Conservation (phyloP, 2,888 invertebrate genomes). For the Coelopa pilipes region DNA sequence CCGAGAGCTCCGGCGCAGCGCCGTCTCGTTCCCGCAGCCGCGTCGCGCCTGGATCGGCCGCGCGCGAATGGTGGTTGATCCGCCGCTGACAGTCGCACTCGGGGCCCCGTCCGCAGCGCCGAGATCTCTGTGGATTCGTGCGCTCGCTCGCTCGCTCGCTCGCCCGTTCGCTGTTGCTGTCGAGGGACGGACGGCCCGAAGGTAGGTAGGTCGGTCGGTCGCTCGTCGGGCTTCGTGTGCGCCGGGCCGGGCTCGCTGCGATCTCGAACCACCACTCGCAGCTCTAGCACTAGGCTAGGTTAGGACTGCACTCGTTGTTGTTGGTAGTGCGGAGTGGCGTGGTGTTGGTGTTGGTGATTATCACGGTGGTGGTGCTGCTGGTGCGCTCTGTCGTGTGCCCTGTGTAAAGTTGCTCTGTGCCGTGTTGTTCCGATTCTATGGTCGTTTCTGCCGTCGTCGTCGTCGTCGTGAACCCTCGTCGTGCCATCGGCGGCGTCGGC, state of each 20-base stretch:
- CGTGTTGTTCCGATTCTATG: slow-evolving; percentile 39
- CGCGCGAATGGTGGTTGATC: slow-evolving; percentile 39
- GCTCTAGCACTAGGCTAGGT: slow-evolving; percentile 13
- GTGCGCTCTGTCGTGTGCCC: slow-evolving; percentile 32
- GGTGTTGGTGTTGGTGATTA: too few relatives aligned
- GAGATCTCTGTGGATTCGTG: slow-evolving; percentile 50
- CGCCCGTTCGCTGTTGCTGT: slow-evolving; percentile 14
- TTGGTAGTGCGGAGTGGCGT: not conserved
- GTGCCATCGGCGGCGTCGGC: slow-evolving; percentile 42
- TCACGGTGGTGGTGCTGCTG: not conserved
- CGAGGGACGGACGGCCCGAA: not conserved
- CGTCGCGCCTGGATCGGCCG: not conserved
- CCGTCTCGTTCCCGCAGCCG: not conserved
- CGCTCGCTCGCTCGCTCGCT: too few relatives aligned
- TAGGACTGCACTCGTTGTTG: slow-evolving; percentile 18
- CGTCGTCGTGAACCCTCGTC: slow-evolving; percentile 43
- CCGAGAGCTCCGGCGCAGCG: not conserved
- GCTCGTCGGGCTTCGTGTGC: slow-evolving; percentile 23
- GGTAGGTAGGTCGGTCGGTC: slow-evolving; percentile 3
- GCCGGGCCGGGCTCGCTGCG: slow-evolving; percentile 6
- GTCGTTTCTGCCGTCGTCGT: slow-evolving; percentile 29
- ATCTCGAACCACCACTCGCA: slow-evolving; percentile 17
- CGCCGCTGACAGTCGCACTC: slow-evolving; percentile 51
- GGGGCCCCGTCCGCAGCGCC: slow-evolving; percentile 38
- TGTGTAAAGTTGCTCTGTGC: slow-evolving; percentile 40